Percentiles rank a stretch among this genome's conserved stretches.
These are phyloP conservation scores for Toxotes jaculatrix DNA, from an alignment of 2,113 vertebrate species.

Conservation along the genomic window DNA sequence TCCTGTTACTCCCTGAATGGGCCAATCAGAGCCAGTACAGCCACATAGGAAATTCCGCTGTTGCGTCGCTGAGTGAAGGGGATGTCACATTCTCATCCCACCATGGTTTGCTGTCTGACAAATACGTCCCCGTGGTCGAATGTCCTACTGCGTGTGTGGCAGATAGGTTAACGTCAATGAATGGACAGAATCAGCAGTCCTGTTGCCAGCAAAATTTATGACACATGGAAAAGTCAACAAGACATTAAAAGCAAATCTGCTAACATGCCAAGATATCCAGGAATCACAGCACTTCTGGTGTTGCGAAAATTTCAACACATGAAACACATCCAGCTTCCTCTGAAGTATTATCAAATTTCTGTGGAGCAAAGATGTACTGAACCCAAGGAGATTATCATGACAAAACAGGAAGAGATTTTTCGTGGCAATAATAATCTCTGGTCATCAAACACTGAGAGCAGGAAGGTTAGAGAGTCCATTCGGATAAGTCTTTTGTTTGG, in stretches of 20 bases:
- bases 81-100: conserved; percentile 64
- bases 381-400: conserved; percentile 8
- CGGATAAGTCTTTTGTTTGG: conserved; percentile 44
- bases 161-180: conserved; percentile 1
- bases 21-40: conserved; percentile 56
- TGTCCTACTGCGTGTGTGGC: conserved; percentile 11
- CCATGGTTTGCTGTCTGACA: conserved; percentile 36
- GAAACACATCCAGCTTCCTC: conserved; percentile 21
- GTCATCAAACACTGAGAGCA: conserved; percentile 26
- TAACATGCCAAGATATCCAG: conserved; percentile 5
- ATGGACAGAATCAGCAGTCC: neutral
- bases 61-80: conserved; percentile 70
- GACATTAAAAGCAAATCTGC: conserved; percentile 11
- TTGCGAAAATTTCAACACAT: conserved; percentile 1
- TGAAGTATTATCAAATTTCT: conserved; percentile 19
- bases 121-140: conserved; percentile 31
- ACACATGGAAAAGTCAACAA: conserved; percentile 42
- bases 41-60: conserved; percentile 59
- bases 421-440: neutral
- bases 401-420: conserved; percentile 61
- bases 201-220: conserved; percentile 5
- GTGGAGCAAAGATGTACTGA: neutral
- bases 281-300: neutral
- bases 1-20: conserved; percentile 64
- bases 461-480: conserved; percentile 45